Conservation (phyloP, 2,888 invertebrate species). For the Spodoptera exigua region DNA sequence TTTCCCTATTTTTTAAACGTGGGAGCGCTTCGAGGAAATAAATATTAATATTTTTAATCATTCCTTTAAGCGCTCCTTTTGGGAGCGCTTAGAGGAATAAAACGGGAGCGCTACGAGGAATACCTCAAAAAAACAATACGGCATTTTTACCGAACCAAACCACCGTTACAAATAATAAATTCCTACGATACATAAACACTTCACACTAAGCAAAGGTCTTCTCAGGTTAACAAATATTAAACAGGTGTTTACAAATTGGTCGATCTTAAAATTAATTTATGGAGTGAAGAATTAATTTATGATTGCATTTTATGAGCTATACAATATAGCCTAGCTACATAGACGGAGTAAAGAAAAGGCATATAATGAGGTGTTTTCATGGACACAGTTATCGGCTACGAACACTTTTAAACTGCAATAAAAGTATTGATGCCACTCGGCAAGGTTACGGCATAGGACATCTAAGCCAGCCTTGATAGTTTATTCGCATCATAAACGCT, state of each 20-base stretch:
- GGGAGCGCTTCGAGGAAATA: too few species aligned
- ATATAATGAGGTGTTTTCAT: constrained; percentile 14
- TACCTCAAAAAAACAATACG: neutral
- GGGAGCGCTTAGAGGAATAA: too few species aligned
- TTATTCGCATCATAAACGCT: constrained; percentile 54
- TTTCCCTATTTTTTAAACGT: too few species aligned
- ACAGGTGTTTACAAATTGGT: constrained; percentile 24
- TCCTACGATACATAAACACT: constrained; percentile 7
- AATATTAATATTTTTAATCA: too few species aligned
- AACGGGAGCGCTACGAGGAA: too few species aligned
- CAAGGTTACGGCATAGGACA: constrained; percentile 29
- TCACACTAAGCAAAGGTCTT: constrained; percentile 10
- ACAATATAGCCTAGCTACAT: constrained; percentile 8
- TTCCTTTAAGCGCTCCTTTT: too few species aligned
- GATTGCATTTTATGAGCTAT: constrained; percentile 25
- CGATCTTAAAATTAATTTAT: constrained; percentile 31
- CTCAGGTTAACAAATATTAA: constrained; percentile 10
- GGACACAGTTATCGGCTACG: constrained; percentile 17
- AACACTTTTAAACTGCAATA: constrained; percentile 45
- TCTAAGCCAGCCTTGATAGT: constrained; percentile 25
- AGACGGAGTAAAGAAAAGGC: neutral
- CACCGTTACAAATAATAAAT: constrained; percentile 15
- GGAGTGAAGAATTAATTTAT: constrained; percentile 34
- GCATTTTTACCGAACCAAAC: constrained; percentile 6
- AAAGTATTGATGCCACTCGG: constrained; percentile 29